A percentile compares a stretch with the other conserved stretches of the same genome.
Conservation (phyloP, 2,113 vertebrate species). For the Cyprinus carpio region DNA sequence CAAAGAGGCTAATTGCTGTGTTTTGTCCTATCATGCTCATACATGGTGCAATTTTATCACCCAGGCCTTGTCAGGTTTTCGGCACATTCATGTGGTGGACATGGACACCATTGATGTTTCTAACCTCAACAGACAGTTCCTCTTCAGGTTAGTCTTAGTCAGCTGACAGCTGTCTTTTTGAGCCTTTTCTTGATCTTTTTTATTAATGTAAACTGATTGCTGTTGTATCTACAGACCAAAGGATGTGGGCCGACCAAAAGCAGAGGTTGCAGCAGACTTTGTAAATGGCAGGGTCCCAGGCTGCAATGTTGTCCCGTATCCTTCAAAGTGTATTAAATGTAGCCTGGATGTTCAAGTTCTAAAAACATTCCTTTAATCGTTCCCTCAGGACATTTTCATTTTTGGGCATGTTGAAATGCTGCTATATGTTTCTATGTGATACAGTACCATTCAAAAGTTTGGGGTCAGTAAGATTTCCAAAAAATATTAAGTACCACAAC, state of each 20-base stretch:
- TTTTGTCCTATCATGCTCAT: not conserved
- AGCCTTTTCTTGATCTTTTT: conserved; percentile 33
- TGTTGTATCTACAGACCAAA: conserved; percentile 76
- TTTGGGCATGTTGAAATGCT: not conserved
- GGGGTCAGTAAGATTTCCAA: not conserved
- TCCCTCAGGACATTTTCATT: not conserved
- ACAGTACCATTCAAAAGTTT: not conserved
- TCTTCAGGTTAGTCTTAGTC: conserved; percentile 88
- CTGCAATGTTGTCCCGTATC: conserved; percentile 91
- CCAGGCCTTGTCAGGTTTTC: conserved; percentile 89
- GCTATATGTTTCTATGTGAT: not conserved
- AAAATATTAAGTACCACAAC: no score
- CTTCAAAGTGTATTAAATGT: conserved; percentile 63
- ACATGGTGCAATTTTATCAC: not conserved
- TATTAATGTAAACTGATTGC: not conserved
- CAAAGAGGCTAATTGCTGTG: not conserved
- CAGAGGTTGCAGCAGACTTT: conserved; percentile 91
- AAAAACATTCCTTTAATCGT: not conserved
- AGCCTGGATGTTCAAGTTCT: not conserved
- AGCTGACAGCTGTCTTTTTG: not conserved
- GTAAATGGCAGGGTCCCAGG: conserved; percentile 85
- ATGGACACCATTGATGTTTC: conserved; percentile 96
- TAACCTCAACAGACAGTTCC: conserved; percentile 92
- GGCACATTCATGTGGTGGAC: conserved; percentile 90
- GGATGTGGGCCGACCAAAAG: conserved; percentile 90